Base-by-base conservation (phyloP, 64 coral and sea anemone genomes). In the Pocillopora verrucosa region DNA sequence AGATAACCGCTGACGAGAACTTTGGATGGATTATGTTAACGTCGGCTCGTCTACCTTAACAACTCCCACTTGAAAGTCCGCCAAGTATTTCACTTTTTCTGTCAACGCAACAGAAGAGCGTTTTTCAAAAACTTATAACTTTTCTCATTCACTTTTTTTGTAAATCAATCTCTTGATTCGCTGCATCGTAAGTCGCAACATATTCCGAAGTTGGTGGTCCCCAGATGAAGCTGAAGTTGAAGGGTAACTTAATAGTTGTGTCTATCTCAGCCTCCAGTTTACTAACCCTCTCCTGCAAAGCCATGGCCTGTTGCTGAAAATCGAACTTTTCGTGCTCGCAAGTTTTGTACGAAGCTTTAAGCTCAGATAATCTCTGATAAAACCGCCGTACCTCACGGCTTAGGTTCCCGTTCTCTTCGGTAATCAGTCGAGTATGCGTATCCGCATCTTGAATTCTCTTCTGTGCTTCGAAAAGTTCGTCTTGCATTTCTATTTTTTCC, bases 261-360 rank as follows among this genome's bases (percentile, higher is more conserved):
- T 90, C 91, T 14, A 90, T 77, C 16, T 90, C 59, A 36, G 75
- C 60, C 36, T 81, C 58, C 16, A 96, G 56, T 57, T 96, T 90
- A 0, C 76, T 75, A 10, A 92, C 87, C 38, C 90, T 93, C 68
- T 96, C 91, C 68, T 96, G 91, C 60, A 96, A 35, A 20, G 92
- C 45, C 65, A 91, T 86, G 64, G 89, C 68, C 26, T 90, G 87
- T 16, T 88, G 72, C 19, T 96, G 91, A 26, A 84, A 83, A 65
- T 96, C 94, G 24, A 76, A 83, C 34, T 93, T 93, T 72, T 90
- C 91, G 17, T 96, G 84, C 80, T 93, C 87, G 56, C 94, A 93
- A 2, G 58, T 67, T 17, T 96, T 92, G 30, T 93, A 96, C 22
- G 75, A 93, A 17, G 91, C 72, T 87, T 96, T 91, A 16, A 96